phyloP scores from a whole-genome alignment of 2,797 vertebrate genomes.

The Microctenopoma steveboyesi region DNA sequence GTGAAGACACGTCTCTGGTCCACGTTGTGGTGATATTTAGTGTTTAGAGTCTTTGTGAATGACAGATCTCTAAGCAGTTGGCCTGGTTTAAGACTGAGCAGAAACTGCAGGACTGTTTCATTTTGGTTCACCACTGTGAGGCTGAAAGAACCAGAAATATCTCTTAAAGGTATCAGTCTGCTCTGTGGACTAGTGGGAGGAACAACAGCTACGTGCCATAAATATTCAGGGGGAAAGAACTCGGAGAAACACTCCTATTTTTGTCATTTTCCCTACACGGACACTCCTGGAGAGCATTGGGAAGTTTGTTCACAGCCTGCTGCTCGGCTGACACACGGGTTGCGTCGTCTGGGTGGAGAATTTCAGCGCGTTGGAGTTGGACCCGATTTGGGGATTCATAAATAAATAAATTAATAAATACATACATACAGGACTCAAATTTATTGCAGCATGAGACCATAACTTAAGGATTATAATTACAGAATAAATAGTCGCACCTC shows the following conservation, averaged over 20 bases:
- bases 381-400: neutral
- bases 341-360: neutral
- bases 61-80: too few species aligned
- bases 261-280: neutral
- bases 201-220: neutral
- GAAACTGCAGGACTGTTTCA: neutral
- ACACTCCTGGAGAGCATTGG: neutral
- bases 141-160: neutral
- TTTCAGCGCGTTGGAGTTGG: neutral
- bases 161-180: neutral
- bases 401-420: conserved; percentile 4
- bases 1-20: too few species aligned
- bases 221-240: neutral
- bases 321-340: neutral
- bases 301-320: neutral
- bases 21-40: too few species aligned
- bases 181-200: neutral
- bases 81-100: neutral
- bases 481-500: neutral
- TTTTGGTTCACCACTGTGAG: neutral
- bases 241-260: neutral
- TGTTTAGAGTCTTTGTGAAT: too few species aligned
- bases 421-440: neutral
- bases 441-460: neutral
- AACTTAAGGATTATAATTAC: neutral